Evolutionary conservation across 2,888 invertebrate genomes (phyloP), one percentile per base, ranked within the genome.

Genomic region (Physocephala rufipes): DNA sequence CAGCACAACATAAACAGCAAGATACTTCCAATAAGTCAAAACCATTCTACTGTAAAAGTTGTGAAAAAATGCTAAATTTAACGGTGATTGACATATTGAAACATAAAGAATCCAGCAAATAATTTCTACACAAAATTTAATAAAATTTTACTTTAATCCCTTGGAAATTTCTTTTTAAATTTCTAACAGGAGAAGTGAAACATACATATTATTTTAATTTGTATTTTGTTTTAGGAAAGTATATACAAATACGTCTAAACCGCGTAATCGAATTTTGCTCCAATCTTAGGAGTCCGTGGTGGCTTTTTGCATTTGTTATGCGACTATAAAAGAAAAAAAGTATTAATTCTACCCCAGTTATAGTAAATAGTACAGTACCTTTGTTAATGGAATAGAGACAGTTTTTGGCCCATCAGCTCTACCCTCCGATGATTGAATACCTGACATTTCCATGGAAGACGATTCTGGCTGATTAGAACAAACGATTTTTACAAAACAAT

Each of bases 71-170:
- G 5, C 85, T 95, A 71, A 88, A 89, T 78, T 86, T 96, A 76
- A 92, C 93, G 15, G 91, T 94, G 4, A 92, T 93, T 26, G 95
- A 97, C 83, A 92, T 95, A 82, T 88, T 97, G 74, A 93, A 90
- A 79, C 97, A 97, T 87, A 95, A 91, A 82, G 93, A 91, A 80
- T 87, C 86, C 77, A 91, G 91, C 85, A 71, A 68, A 28, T 73
- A 76, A 68, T 51, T 47, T 55, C n/a, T 49, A 61, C 65, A 26
- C 15, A 45, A 24, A 16, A 21, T 2, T 36, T 49, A 43, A 61
- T 26, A 58, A 4, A 64, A 51, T 67, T 65, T 59, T 19, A 59
- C n/a, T 21, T 45, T n/a, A n/a, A 45, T 45, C 36, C 21, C 36
- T 28, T 61, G 53, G 59, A 55, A 51, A 70, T 69, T 72, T 67